Base-by-base conservation (phyloP, 2,113 vertebrate genomes). In the Lophius piscatorius region DNA sequence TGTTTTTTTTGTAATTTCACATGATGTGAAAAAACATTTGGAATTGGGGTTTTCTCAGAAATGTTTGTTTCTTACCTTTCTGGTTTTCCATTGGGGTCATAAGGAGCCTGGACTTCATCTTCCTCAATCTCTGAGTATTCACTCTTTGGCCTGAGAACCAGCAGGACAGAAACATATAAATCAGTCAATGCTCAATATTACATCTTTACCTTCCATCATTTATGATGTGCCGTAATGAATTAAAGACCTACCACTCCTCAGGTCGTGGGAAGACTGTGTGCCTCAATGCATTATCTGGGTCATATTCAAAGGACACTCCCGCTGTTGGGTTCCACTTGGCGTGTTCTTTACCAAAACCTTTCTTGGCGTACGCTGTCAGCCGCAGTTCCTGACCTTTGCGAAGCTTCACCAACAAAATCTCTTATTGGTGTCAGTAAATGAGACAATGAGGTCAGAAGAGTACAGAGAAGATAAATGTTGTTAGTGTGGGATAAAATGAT, bases 301-400 rank as follows among this genome's bases (percentile, higher is more conserved):
- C 97, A 0, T 99, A 99, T 40, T 99, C 97, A 1, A 99, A 99
- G 23, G 97, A 94, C 28, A 99, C 96, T 0, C 97, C 97, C 0
- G 97, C 97, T 0, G 97, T 98, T 3, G 97, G 97, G 84, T 98
- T 99, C 97, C 97, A 99, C 83, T 99, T 99, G 70, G 97, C 97
- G 0, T 99, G 97, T 16, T 99, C 97, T 79, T 99, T 99, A 39
- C 96, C 97, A 17, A 98, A 98, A 39, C 97, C 97, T 84, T 99
- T 99, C 85, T 98, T 98, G 55, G 97, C 97, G 0, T 98, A 98
- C 1, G 97, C 97, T 17, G 94, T 76, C 35, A 99, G 93, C 0
- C 94, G 90, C 57, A 99, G 91, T 64, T 99, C 97, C 86, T 98
- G 97, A 6, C 97, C 97, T 80, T 99, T 99, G 16, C 97, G 90